Conservation (phyloP, 2,888 invertebrate genomes). For the Villa cingulata region DNA sequence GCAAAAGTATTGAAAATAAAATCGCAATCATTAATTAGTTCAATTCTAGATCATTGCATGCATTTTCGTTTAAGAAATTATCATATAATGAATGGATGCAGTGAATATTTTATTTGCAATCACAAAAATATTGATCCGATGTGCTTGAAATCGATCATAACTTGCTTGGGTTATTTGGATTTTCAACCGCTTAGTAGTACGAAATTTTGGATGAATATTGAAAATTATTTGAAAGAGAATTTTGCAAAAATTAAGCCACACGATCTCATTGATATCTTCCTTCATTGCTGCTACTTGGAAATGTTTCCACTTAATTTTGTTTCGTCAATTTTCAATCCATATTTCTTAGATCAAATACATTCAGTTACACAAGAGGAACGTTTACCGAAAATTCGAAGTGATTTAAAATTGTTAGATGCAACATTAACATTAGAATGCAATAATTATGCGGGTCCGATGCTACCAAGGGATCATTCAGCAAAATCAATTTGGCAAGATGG, state of each 20-base stretch:
- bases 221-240: constrained; percentile 40
- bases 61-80: constrained; percentile 44
- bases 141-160: constrained; percentile 43
- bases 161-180: constrained; percentile 47
- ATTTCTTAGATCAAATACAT: constrained; percentile 45
- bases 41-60: constrained; percentile 48
- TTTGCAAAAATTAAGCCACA: constrained; percentile 44
- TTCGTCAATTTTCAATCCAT: constrained; percentile 44
- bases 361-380: constrained; percentile 29
- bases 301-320: constrained; percentile 48
- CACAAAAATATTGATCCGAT: constrained; percentile 38
- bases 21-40: constrained; percentile 43
- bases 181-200: constrained; percentile 39
- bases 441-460: constrained; percentile 43
- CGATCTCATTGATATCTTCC: constrained; percentile 45
- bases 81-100: constrained; percentile 43
- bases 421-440: constrained; percentile 48
- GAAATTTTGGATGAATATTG: constrained; percentile 45
- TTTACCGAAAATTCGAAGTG: constrained; percentile 38
- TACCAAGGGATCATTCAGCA: constrained; percentile 41
- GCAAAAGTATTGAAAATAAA: constrained; percentile 38
- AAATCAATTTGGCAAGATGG: constrained; percentile 42
- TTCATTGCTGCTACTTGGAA: constrained; percentile 49
- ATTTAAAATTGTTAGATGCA: constrained; percentile 48
- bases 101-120: constrained; percentile 42